Evolutionary conservation across 1,140 invertebrate species (phyloP), one percentile per base, ranked within the genome.

Genomic region (Stratiolaelaps scimitus): DNA sequence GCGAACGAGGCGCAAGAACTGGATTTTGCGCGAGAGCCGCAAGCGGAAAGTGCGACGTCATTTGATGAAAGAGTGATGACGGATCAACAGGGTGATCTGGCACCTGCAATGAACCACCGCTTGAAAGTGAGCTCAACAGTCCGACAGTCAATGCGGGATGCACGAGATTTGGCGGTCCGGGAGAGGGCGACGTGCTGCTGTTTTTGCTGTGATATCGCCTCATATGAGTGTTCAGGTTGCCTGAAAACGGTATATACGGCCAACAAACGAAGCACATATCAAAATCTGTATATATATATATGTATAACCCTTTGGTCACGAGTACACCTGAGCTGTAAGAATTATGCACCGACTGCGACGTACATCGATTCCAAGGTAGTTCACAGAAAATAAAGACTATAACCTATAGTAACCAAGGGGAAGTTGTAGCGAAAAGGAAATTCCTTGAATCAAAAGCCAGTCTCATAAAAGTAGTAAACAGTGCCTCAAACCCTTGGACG

Each of bases 191-290:
- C 23, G 34, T 60, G 53, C 34, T n/a, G 10, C 15, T 26, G 53
- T 60, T 60, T 26, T 60, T 60, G 26, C 26, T 60, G 53, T 60
- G 53, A 23, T 60, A 60, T 10, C 53, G 53, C 10, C 53, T 15
- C 53, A 60, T 60, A 23, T 60, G 53, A 1, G 53, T 60, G 23
- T 60, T 60, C 23, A 60, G 23, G 23, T 60, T 60, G 34, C 53
- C 53, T 60, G 53, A 17, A 34, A 60, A 23, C 15, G 23, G 20
- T 19, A 15, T n/a, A n/a, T n/a, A 60, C 2, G 2, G 2, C 15
- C 53, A 60, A 40, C 5, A n/a, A 40, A 40, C 34, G 34, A 40
- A 40, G 10, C 34, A 40, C 34, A 40, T 40, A 40, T 40, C 4
- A 5, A 40, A 5, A 40, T 40, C 4, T 40, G 10, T 40, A 40